These are phyloP conservation scores for Triops cancriformis DNA, from an alignment of 1,140 invertebrate genomes.

Conservation along the genomic window DNA sequence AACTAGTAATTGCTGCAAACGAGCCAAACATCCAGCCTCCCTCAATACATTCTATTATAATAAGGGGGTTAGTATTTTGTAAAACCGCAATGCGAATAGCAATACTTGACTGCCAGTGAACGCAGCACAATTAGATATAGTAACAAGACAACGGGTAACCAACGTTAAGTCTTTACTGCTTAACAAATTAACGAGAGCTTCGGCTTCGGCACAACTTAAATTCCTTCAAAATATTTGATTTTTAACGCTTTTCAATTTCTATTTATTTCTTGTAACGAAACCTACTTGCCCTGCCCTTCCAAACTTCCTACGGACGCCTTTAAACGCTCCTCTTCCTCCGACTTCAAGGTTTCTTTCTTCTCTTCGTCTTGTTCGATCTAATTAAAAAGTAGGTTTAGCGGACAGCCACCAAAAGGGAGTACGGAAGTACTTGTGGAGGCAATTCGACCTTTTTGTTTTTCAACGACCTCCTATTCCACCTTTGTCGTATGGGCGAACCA, in stretches of 20 bases:
- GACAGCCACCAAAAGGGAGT: neutral
- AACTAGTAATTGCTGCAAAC: constrained; percentile 43
- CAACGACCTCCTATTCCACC: constrained; percentile 38
- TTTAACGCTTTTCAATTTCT: too few relatives aligned
- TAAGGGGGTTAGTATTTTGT: constrained; percentile 25
- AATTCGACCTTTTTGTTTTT: constrained; percentile 17
- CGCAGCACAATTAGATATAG: constrained; percentile 48
- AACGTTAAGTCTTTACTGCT: constrained; percentile 44
- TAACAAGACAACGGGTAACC: constrained; percentile 44
- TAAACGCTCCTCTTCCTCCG: constrained; percentile 8
- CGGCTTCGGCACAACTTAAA: constrained; percentile 44
- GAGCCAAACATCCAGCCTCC: constrained; percentile 46
- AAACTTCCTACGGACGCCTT: neutral
- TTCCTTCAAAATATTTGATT: constrained; percentile 34
- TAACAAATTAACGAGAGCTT: constrained; percentile 46
- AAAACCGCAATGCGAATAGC: neutral
- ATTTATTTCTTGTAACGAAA: too few relatives aligned
- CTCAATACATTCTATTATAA: constrained; percentile 44
- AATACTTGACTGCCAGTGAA: constrained; percentile 47
- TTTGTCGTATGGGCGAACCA: constrained; percentile 37
- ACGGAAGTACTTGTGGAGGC: neutral
- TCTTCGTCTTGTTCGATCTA: constrained; percentile 14
- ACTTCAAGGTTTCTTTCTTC: constrained; percentile 4
- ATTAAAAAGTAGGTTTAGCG: neutral
- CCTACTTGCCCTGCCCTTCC: neutral